A percentile compares a stretch with the other conserved stretches of the same genome.
These are phyloP conservation scores for Chaenodraco wilsoni DNA, from an alignment of 2,797 vertebrate species.

Conservation along the genomic window DNA sequence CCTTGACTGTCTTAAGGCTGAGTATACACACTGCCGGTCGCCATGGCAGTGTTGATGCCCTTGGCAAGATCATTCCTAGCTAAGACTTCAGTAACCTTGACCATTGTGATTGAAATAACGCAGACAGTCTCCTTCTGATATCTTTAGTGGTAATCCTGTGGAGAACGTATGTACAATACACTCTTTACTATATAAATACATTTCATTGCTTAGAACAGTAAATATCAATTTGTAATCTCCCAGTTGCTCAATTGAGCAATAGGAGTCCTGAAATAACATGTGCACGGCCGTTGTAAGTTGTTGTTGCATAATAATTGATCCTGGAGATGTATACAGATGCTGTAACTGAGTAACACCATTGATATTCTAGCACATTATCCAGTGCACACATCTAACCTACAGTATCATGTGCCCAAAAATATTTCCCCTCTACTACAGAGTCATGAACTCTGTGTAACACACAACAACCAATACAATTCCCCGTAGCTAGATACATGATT, in stretches of 20 bases:
- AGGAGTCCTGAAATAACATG: slow-evolving; percentile 11
- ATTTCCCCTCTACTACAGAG: slow-evolving; percentile 29
- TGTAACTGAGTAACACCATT: slow-evolving; percentile 27
- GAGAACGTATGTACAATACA: slow-evolving; percentile 1
- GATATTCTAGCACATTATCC: slow-evolving; percentile 35
- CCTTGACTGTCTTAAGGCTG: slow-evolving; percentile 18
- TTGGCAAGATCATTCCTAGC: slow-evolving; percentile 4
- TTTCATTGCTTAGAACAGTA: not conserved
- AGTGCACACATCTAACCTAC: slow-evolving; percentile 13
- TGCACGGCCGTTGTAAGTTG: not conserved
- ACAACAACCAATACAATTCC: slow-evolving; percentile 38
- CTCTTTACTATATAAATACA: slow-evolving; percentile 8
- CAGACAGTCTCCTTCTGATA: slow-evolving; percentile 1
- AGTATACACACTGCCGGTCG: slow-evolving; percentile 17
- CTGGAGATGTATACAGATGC: not conserved
- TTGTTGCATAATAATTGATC: slow-evolving; percentile 10
- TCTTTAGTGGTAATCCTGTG: slow-evolving; percentile 7
- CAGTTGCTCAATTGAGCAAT: not conserved
- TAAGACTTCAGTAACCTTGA: slow-evolving; percentile 30
- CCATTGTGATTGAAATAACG: slow-evolving; percentile 8
- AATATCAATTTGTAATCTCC: slow-evolving; percentile 3
- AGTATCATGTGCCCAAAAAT: slow-evolving; percentile 35
- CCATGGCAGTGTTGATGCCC: slow-evolving; percentile 43
- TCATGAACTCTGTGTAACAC: slow-evolving; percentile 44
- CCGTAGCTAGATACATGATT: slow-evolving; percentile 46